These are phyloP conservation scores for Boloria selene DNA, from an alignment of 2,888 invertebrate species.

Conservation along the genomic window DNA sequence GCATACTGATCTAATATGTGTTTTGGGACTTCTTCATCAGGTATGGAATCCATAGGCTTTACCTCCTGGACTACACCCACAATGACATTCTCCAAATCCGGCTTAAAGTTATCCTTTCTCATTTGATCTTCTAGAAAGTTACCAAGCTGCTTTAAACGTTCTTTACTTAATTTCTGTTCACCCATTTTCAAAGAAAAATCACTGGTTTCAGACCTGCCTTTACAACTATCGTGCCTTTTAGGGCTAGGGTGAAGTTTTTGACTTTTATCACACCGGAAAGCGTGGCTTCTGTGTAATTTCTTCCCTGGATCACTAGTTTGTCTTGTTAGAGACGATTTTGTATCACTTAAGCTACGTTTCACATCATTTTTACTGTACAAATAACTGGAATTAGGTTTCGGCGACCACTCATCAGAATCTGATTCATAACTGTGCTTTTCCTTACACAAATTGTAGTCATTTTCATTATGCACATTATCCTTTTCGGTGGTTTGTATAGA, in stretches of 20 bases:
- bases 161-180: slow-evolving; percentile 66
- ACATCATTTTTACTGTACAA: slow-evolving; percentile 65
- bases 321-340: slow-evolving; percentile 63
- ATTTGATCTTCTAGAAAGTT: slow-evolving; percentile 73
- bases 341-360: slow-evolving; percentile 56
- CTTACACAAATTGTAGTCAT: slow-evolving; percentile 23
- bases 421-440: slow-evolving; percentile 34
- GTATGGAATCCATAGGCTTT: slow-evolving; percentile 52
- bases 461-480: slow-evolving; percentile 35
- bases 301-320: slow-evolving; percentile 79
- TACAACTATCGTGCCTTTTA: slow-evolving; percentile 67
- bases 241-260: slow-evolving; percentile 62
- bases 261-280: slow-evolving; percentile 80
- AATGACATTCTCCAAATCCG: slow-evolving; percentile 36
- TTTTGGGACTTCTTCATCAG: slow-evolving; percentile 68
- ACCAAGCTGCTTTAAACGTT: slow-evolving; percentile 65
- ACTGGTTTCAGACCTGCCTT: slow-evolving; percentile 67
- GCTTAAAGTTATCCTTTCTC: slow-evolving; percentile 69
- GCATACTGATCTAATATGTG: slow-evolving; percentile 77
- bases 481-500: slow-evolving; percentile 17
- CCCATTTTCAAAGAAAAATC: slow-evolving; percentile 66
- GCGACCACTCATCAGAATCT: slow-evolving; percentile 40
- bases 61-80: slow-evolving; percentile 47
- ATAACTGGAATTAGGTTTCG: slow-evolving; percentile 67
- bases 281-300: slow-evolving; percentile 83